Evolutionary conservation across 1,140 invertebrate species (phyloP).

Genomic region (Nymphalis io): DNA sequence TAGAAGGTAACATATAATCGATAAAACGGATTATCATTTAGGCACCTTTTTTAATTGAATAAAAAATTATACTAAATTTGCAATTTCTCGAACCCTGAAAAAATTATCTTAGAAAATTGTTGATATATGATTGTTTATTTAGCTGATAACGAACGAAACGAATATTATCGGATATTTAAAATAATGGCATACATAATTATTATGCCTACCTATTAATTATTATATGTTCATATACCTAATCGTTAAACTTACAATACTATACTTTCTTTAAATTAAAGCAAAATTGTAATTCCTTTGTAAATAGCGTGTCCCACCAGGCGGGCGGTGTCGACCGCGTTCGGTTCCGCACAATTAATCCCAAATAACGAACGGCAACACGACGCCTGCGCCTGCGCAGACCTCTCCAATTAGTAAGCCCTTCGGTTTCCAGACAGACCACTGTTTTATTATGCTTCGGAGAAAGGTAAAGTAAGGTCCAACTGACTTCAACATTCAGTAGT

Average conservation of each 20-base stretch:
- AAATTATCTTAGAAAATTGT: too few species aligned
- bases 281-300: conserved; percentile 35
- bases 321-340: conserved; percentile 56
- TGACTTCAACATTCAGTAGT: conserved; percentile 5
- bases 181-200: too few species aligned
- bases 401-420: conserved; percentile 65
- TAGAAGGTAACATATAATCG: too few species aligned
- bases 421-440: conserved; percentile 18
- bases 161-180: too few species aligned
- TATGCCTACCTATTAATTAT: not conserved
- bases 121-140: too few species aligned
- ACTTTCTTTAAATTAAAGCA: conserved; percentile 15
- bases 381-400: conserved; percentile 55
- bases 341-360: conserved; percentile 75
- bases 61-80: too few species aligned
- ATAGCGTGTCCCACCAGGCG: conserved; percentile 40
- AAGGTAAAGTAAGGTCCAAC: conserved; percentile 21
- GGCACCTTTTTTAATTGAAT: too few species aligned
- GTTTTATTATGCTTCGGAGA: conserved; percentile 35
- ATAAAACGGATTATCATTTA: too few species aligned
- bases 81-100: too few species aligned
- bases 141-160: too few species aligned
- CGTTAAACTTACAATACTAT: not conserved
- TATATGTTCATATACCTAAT: not conserved
- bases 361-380: conserved; percentile 73